Base-by-base conservation (phyloP, 2,797 vertebrate genomes). In the Myiotriccus ornatus region DNA sequence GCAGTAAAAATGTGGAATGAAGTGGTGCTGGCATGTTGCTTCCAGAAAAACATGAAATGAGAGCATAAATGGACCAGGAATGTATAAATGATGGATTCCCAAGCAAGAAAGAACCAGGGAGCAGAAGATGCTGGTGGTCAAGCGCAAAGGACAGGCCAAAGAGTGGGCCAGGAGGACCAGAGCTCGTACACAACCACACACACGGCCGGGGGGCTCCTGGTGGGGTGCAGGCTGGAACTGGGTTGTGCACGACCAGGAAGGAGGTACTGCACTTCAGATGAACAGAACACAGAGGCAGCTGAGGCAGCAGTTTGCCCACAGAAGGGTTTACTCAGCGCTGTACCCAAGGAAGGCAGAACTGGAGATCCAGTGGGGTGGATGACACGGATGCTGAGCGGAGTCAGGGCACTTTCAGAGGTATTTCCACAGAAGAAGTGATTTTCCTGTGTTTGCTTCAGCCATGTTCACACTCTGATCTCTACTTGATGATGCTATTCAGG, bases 101-200 rank as follows among this genome's bases (percentile, higher is more conserved):
- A 49, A 81, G n/a, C 32, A 59, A 62, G 28, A 60, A 73, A 41
- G 27, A 34, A 32, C 22, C 12, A 14, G 84, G 37, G 37, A 80
- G 13, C 20, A 39, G 76, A 52, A 78, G 56, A 39, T 74, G 60
- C 25, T 74, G n/a, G 55, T 10, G 34, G 43, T 30, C 21, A 76
- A 53, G 55, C 2, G 6, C 10, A 35, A 16, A 1, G 39, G 34
- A 28, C 37, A 41, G 25, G 64, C 35, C 63, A 50, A 88, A 39
- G 60, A 64, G 27, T 12, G 34, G 25, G 39, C 30, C 11, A n/a
- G 8, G 13, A 44, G 19, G 50, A 76, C 27, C 44, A 85, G 56
- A 64, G 19, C 24, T 78, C 64, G 21, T 43, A 28, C 0, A 2
- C n/a, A 52, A 24, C 19, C 39, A 35, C 49, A 30, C 0, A 0